Evolutionary conservation across 1,140 invertebrate genomes (phyloP), one percentile per base, ranked within the genome.

Genomic region (Delia radicum): DNA sequence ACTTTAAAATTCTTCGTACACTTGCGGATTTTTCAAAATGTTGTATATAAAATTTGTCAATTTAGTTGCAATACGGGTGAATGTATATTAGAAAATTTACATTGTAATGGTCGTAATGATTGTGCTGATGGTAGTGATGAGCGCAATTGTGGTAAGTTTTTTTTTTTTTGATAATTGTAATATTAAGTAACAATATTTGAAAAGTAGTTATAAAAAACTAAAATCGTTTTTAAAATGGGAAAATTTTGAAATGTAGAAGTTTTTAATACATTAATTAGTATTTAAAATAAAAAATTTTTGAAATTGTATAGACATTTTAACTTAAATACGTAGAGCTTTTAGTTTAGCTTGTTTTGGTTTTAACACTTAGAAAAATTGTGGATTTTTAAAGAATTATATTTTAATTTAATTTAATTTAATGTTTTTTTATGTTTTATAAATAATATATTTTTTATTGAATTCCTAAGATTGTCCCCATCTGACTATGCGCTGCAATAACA

Each of bases 101-200:
- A 87, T 74, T 96, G 95, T 87, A 91, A 96, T 84, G 88, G 89
- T 67, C 81, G 85, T 63, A 81, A 82, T 27, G 93, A 96, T 87
- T 96, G 94, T 87, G 85, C 88, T 67, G 91, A 92, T 86, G 89
- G 88, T 31, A 92, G 91, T 85, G 94, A 96, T 86, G 94, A 95
- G 86, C 85, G 87, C 71, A 82, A 89, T 79, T 93, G 91, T 80
- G 79, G 88, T 89, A 89, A 88, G 86, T 79, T 21, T 63, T 1
- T 15, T 12, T 3, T 0, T 71, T 21, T 21, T 71, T 37, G 15
- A 4, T 33, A 33, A 33, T 33, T 33, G 31, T 33, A 33, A 33
- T n/a, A n/a, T n/a, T n/a, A n/a, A n/a, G n/a, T n/a, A n/a, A n/a
- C n/a, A n/a, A n/a, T n/a, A n/a, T n/a, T n/a, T n/a, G n/a, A n/a